A percentile compares a stretch with the other conserved stretches of the same genome.
These are phyloP conservation scores for Chrysina gloriosa DNA, from an alignment of 2,888 invertebrate species.

Conservation along the genomic window DNA sequence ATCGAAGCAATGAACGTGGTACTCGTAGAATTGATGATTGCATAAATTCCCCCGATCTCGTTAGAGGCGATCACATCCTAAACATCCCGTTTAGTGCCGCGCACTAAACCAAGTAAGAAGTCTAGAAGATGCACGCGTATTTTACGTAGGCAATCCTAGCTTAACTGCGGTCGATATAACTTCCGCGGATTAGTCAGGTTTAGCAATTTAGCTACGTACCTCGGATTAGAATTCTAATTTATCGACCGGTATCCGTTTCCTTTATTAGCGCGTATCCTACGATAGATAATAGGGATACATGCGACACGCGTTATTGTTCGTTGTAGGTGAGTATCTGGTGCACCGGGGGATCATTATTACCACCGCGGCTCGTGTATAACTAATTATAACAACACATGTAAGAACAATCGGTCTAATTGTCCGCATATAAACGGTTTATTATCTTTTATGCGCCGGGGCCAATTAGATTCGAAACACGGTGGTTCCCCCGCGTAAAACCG, in stretches of 20 bases:
- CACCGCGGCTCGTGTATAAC: background rate
- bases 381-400: slow-evolving; percentile 13
- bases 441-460: slow-evolving; percentile 2
- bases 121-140: background rate
- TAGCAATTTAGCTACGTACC: slow-evolving; percentile 57
- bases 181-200: slow-evolving; percentile 59
- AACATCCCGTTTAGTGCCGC: too few species aligned
- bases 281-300: slow-evolving; percentile 10
- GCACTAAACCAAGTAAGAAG: too few species aligned
- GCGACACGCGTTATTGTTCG: background rate
- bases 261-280: slow-evolving; percentile 44
- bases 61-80: too few species aligned
- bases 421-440: slow-evolving; percentile 26
- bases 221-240: slow-evolving; percentile 57
- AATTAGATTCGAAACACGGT: slow-evolving; percentile 8
- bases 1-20: too few species aligned
- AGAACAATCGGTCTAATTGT: slow-evolving; percentile 29
- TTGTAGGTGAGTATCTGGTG: background rate
- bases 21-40: too few species aligned
- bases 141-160: slow-evolving; percentile 25
- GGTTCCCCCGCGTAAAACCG: background rate
- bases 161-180: slow-evolving; percentile 57
- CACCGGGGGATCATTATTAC: background rate
- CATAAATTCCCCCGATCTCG: too few species aligned
- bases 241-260: slow-evolving; percentile 52